These are phyloP conservation scores for Dione vanillae DNA, from an alignment of 2,888 invertebrate genomes.

Conservation along the genomic window DNA sequence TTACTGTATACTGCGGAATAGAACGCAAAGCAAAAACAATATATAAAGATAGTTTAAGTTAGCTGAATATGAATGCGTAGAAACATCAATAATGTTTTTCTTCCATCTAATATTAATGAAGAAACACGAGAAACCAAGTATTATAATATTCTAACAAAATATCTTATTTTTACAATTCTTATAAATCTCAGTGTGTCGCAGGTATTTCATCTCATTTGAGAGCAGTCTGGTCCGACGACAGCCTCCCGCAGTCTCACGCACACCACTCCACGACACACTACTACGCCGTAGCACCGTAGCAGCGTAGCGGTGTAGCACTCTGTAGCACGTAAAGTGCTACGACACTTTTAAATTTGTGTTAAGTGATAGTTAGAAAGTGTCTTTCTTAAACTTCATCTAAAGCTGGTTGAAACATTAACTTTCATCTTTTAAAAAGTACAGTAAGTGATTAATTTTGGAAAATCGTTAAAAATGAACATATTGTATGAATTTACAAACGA, in stretches of 20 bases:
- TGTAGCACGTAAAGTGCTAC: constrained; percentile 5
- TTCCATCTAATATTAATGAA: no score
- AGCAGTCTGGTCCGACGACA: constrained; percentile 27
- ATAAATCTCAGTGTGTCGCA: constrained; percentile 4
- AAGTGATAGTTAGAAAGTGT: constrained; percentile 18
- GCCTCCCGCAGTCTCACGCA: constrained; percentile 31
- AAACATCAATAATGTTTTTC: no score
- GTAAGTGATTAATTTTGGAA: not conserved
- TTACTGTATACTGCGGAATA: no score
- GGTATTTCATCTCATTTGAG: constrained; percentile 3
- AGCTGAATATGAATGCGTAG: no score
- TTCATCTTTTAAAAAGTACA: not conserved
- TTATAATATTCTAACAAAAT: no score
- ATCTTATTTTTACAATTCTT: not conserved
- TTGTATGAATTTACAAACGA: no score
- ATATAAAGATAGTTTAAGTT: no score
- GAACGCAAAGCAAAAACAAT: no score
- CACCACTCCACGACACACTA: constrained; percentile 18
- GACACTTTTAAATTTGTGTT: constrained; percentile 7
- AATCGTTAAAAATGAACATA: not conserved
- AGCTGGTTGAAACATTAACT: not conserved
- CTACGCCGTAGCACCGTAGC: constrained; percentile 15
- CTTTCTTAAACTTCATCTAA: not conserved
- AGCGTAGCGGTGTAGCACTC: constrained; percentile 1
- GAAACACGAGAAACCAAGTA: no score